Base-by-base conservation (phyloP, 1,140 invertebrate genomes). In the Goniozus legneri region DNA sequence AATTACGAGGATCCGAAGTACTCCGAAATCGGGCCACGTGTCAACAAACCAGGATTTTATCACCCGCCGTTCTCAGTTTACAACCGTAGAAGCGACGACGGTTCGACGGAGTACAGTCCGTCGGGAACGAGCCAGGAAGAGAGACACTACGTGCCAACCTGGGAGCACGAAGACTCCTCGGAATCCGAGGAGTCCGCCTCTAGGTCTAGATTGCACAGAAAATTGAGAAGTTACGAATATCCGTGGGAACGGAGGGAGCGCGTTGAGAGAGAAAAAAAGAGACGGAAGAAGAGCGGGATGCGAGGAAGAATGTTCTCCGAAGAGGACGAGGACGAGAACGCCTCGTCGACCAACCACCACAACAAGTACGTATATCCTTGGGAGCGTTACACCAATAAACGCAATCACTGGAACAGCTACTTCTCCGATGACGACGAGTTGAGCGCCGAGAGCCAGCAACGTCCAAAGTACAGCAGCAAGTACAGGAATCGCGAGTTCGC, bases 21-120 rank as follows among this genome's bases (percentile, higher is more conserved):
- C 41, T 30, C 63, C 0, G 50, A 72, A 15, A 45, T 75, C 8
- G 72, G 72, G 0, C 63, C 66, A 1, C 53, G 72, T 19, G 30
- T 75, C 3, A 65, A 66, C 39, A 76, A 74, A 39, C 64, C 69
- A 18, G 48, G 57, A 1, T 73, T 74, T 43, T 55, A 68, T 37
- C 67, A 72, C 56, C 69, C 69, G 0, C 49, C 40, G 3, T 75
- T 73, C 18, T 48, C 52, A 8, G 35, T 56, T 18, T 54, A 52
- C 4, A 36, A 41, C 6, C 55, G 59, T 4, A 49, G 52, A 37
- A 27, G n/a, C n/a, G n/a, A n/a, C n/a, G n/a, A n/a, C n/a, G n/a
- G n/a, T n/a, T n/a, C n/a, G n/a, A n/a, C n/a, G n/a, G n/a, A n/a
- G n/a, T n/a, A n/a, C n/a, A n/a, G n/a, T n/a, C n/a, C n/a, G n/a